These are phyloP conservation scores for Poecile atricapillus DNA, from an alignment of 2,113 vertebrate genomes.

Conservation along the genomic window DNA sequence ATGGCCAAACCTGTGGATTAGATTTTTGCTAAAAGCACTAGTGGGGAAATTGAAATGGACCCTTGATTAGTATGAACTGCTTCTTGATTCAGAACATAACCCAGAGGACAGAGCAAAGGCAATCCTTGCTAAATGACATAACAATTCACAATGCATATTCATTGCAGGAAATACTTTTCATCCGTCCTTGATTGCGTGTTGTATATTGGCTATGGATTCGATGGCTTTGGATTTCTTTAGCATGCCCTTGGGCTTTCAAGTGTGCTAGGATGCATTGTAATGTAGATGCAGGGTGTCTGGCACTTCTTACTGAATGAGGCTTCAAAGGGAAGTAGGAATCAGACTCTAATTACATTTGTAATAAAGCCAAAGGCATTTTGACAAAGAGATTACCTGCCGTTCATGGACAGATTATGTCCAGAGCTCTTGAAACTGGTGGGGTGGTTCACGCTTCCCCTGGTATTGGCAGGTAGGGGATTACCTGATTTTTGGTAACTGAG, in stretches of 20 bases:
- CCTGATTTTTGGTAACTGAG: not conserved
- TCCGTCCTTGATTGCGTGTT: slow-evolving; percentile 2
- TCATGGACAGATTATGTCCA: not conserved
- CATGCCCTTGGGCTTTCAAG: slow-evolving; percentile 25
- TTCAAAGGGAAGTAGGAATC: slow-evolving; percentile 49
- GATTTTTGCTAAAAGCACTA: not conserved
- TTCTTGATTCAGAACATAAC: not conserved
- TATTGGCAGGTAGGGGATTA: not conserved
- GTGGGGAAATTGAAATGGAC: not conserved
- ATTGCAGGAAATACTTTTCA: slow-evolving; percentile 35
- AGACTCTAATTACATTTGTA: slow-evolving; percentile 30
- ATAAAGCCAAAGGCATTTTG: slow-evolving; percentile 10
- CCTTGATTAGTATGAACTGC: not conserved
- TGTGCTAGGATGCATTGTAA: slow-evolving; percentile 22
- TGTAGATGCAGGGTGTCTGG: slow-evolving; percentile 43
- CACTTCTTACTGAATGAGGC: slow-evolving; percentile 23
- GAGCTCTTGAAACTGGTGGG: rapidly evolving
- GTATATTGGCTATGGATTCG: slow-evolving; percentile 20
- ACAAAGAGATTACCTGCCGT: not conserved
- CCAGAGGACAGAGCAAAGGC: not conserved
- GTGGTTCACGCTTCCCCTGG: not conserved
- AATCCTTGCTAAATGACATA: not conserved
- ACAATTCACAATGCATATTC: not conserved
- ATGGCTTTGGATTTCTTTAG: slow-evolving; percentile 38
- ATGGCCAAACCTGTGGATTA: not conserved